Evolutionary conservation across 2,797 vertebrate genomes (phyloP).

Genomic region (Mergus octosetaceus): DNA sequence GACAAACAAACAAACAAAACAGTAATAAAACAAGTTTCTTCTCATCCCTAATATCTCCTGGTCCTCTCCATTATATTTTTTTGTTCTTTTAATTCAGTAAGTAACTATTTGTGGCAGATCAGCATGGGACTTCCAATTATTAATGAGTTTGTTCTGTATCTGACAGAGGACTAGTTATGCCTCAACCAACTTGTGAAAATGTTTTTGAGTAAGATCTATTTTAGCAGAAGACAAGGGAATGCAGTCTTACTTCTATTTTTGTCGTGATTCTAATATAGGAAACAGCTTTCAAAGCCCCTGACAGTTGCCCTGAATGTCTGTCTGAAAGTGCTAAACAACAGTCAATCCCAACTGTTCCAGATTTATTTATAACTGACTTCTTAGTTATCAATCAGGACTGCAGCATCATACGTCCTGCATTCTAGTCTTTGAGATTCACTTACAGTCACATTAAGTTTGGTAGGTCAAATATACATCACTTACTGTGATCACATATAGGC

Average conservation of each 20-base stretch:
- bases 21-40: not conserved
- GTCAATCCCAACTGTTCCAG: conserved; percentile 76
- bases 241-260: conserved; percentile 66
- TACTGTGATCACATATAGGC: not conserved
- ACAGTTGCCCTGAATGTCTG: conserved; percentile 73
- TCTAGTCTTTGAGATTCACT: conserved; percentile 1
- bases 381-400: conserved; percentile 62
- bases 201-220: conserved; percentile 62
- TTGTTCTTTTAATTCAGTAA: not conserved
- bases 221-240: conserved; percentile 66
- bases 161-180: conserved; percentile 15
- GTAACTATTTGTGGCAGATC: not conserved
- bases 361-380: conserved; percentile 79
- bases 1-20: not conserved
- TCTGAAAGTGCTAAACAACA: conserved; percentile 72
- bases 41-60: not conserved
- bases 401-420: conserved; percentile 27
- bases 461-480: not conserved
- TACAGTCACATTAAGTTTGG: not conserved
- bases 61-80: not conserved
- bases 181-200: conserved; percentile 26
- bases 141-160: not conserved
- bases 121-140: not conserved
- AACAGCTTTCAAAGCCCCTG: conserved; percentile 66
- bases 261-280: conserved; percentile 68